These are phyloP conservation scores for Meleagris gallopavo DNA, from an alignment of 2,113 vertebrate genomes.

Conservation along the genomic window DNA sequence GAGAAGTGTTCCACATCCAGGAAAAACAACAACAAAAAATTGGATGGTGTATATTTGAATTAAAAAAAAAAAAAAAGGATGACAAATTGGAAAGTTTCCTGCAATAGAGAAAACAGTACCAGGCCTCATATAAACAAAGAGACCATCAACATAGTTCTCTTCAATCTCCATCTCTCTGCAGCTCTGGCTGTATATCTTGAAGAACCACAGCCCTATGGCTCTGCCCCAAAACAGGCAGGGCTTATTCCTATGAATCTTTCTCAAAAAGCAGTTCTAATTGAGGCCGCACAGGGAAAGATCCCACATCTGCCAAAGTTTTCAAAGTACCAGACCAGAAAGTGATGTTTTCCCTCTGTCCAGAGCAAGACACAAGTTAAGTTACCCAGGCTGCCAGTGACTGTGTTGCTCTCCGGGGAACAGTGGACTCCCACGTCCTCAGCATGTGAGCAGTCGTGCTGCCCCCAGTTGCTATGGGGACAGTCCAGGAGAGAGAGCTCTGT, in stretches of 20 bases:
- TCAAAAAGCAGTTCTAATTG: background rate
- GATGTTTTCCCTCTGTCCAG: background rate
- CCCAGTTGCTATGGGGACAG: slow-evolving; percentile 89
- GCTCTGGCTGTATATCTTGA: background rate
- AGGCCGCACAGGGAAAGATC: background rate
- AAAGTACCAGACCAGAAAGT: background rate
- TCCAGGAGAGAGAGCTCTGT: slow-evolving; percentile 87
- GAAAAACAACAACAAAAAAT: background rate
- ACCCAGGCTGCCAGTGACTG: slow-evolving; percentile 44
- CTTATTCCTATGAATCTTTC: background rate
- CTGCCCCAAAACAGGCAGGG: background rate
- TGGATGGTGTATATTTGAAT: background rate
- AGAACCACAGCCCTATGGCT: background rate
- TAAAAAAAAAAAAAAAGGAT: background rate
- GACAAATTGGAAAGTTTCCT: background rate
- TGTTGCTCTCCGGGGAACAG: slow-evolving; percentile 76
- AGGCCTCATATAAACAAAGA: background rate
- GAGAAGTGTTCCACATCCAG: background rate
- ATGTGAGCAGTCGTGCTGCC: slow-evolving; percentile 93
- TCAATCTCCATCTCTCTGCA: background rate
- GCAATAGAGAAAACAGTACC: background rate
- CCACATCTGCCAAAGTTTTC: background rate
- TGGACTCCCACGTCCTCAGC: slow-evolving; percentile 89
- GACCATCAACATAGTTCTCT: background rate
- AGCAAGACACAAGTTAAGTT: background rate